Evolutionary conservation across 2,797 vertebrate genomes (phyloP), one percentile per base, ranked within the genome.

Genomic region (Gobio occitaniae): DNA sequence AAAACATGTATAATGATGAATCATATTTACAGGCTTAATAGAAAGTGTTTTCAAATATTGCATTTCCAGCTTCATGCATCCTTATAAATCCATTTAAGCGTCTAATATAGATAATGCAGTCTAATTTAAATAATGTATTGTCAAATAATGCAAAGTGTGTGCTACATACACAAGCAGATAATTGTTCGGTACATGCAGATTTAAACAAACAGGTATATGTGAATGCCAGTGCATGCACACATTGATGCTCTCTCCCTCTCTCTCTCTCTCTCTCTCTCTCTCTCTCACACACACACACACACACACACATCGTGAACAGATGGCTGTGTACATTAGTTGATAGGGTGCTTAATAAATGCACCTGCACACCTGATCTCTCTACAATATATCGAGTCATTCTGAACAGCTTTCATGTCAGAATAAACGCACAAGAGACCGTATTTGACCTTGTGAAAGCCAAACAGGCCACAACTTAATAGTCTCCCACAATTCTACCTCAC

Each of bases 401-500:
- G 38, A 79, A 74, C 78, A n/a, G 38, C 6, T 56, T 78, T 80
- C 38, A 76, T 68, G 25, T 78, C 61, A 68, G 56, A 82, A 79
- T 65, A 48, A 80, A 71, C 21, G 17, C 32, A 76, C 65, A 6
- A 17, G 36, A 71, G 77, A 69, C 47, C 61, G 44, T 80, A 50
- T 76, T 36, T 87, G 86, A 86, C 78, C 86, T 85, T 84, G 80
- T 44, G 48, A 77, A 79, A 78, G 74, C 80, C 84, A 77, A 63
- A 85, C 84, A 36, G 38, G 48, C 19, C 78, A 63, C 21, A 79
- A 84, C 80, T 88, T 80, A 41, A 56, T 68, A 84, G 50, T 71
- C 84, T 84, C 84, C 84, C 84, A 87, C 78, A 86, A 89, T 81
- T 76, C 83, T 76, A 74, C 84, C 69, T 61, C 77, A 82, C 80